These are phyloP conservation scores for Crepidodera aurea DNA, from an alignment of 2,888 invertebrate genomes.

Conservation along the genomic window DNA sequence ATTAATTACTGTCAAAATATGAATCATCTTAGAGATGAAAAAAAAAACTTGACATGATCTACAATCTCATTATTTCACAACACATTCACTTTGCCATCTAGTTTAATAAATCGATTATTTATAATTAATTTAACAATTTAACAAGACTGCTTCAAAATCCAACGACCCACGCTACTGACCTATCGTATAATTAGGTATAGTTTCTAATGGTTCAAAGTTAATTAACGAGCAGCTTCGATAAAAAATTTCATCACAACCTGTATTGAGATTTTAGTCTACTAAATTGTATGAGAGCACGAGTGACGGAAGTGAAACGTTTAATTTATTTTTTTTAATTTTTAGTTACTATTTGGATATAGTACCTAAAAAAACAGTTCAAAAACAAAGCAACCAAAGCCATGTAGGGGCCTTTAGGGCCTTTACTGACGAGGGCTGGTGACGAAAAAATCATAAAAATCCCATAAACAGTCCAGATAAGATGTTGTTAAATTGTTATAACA, in stretches of 20 bases:
- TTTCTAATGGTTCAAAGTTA: constrained; percentile 29
- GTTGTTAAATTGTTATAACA: no score
- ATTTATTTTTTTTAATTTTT: no score
- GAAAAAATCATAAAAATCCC: no score
- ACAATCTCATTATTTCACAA: constrained; percentile 12
- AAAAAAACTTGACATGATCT: constrained; percentile 13
- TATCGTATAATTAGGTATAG: constrained; percentile 22
- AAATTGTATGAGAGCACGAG: no score
- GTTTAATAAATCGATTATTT: constrained; percentile 28
- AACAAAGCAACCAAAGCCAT: no score
- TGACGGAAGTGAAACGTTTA: no score
- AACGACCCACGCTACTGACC: constrained; percentile 18
- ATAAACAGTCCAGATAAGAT: no score
- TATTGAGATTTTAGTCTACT: constrained; percentile 7
- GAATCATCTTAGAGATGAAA: not conserved
- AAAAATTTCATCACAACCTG: constrained; percentile 29
- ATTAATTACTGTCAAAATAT: constrained; percentile 7
- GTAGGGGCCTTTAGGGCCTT: no score
- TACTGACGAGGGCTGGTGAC: no score
- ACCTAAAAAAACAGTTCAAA: no score
- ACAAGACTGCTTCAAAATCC: constrained; percentile 1
- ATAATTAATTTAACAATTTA: constrained; percentile 16
- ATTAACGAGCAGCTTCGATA: constrained; percentile 13
- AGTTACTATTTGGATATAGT: no score
- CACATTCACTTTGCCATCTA: constrained; percentile 20